Conservation (phyloP, 1,140 invertebrate species). For the Bradysia coprophila region DNA sequence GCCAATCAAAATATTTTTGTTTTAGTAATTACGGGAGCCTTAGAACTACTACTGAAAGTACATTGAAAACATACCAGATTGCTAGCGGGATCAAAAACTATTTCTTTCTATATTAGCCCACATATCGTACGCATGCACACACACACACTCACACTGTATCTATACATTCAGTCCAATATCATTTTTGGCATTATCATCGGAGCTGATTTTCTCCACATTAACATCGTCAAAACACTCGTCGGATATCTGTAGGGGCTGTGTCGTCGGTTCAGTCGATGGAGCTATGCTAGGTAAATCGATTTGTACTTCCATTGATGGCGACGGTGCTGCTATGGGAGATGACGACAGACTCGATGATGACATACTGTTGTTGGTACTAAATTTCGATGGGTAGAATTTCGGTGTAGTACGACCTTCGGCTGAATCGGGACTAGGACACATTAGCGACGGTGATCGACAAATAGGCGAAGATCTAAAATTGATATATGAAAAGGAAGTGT, state of each 20-base stretch:
- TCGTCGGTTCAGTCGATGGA: not conserved
- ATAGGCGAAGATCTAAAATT: not conserved
- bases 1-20: no score
- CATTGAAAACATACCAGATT: no score
- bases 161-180: no score
- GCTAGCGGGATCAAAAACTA: no score
- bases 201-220: no score
- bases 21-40: no score
- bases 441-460: constrained; percentile 8
- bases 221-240: no score
- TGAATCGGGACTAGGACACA: constrained; percentile 18
- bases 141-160: no score
- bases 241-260: not conserved
- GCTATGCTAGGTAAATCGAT: not conserved
- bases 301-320: constrained; percentile 2
- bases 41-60: no score
- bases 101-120: no score
- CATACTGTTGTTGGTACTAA: not conserved
- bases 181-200: no score
- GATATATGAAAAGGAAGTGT: not conserved
- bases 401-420: constrained; percentile 2
- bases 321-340: constrained; percentile 1
- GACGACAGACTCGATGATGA: constrained; percentile 1
- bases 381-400: constrained; percentile 2
- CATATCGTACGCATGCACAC: no score